A percentile compares a stretch with the other conserved stretches of the same genome.
phyloP scores from a whole-genome alignment of 2,113 vertebrate species.

The Cephalophus harveyi region DNA sequence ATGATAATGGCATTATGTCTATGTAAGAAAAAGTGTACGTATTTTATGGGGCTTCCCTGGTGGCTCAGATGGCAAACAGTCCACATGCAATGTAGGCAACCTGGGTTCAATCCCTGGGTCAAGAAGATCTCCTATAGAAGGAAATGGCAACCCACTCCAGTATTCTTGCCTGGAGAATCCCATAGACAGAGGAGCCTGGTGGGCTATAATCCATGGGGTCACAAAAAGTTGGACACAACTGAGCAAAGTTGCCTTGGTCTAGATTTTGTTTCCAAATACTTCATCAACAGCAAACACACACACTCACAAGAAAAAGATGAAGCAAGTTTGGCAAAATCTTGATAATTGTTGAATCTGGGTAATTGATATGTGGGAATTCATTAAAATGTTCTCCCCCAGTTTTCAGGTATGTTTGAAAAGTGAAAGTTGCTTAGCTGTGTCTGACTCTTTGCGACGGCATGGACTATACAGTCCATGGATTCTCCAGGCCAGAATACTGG shows the following conservation, averaged over 20 bases:
- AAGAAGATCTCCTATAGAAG: not conserved
- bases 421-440: not conserved
- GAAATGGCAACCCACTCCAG: not conserved
- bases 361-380: not conserved
- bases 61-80: not conserved
- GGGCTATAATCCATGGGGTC: not conserved
- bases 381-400: not conserved
- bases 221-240: not conserved
- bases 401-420: not conserved
- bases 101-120: not conserved
- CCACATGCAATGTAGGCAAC: not conserved
- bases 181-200: not conserved
- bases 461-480: not conserved
- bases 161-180: not conserved
- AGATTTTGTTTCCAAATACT: constrained; percentile 10
- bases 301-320: not conserved
- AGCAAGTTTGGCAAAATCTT: not conserved
- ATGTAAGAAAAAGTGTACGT: not conserved
- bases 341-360: not conserved
- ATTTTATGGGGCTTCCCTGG: not conserved
- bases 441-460: accelerated
- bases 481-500: not conserved
- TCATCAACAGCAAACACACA: not conserved
- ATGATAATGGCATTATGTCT: not conserved
- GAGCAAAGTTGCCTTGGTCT: not conserved